Conservation (phyloP, 37 sponge, comb jelly and placozoan species). For the Aplysina aerophoba region DNA sequence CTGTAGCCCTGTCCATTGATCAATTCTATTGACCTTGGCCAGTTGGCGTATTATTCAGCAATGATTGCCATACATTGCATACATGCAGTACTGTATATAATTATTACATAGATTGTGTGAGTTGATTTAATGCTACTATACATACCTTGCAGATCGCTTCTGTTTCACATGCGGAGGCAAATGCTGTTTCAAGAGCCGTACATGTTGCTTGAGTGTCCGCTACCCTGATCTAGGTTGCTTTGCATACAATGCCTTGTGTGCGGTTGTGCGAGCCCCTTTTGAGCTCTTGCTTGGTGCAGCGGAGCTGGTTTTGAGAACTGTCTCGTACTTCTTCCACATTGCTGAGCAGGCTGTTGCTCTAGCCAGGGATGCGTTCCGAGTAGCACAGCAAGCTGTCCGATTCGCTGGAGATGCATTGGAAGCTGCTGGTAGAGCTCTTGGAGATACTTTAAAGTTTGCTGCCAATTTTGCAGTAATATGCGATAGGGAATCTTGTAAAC, state of each 20-base stretch:
- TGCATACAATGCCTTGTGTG: constrained; percentile 20
- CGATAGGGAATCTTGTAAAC: neutral
- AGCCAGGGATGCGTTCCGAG: neutral
- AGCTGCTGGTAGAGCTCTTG: neutral
- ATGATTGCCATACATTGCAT: too few relatives aligned
- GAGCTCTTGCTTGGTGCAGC: neutral
- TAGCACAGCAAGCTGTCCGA: neutral
- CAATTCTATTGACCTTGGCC: too few relatives aligned
- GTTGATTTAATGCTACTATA: too few relatives aligned
- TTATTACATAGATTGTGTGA: too few relatives aligned
- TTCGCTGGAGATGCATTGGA: neutral
- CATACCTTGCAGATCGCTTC: too few relatives aligned
- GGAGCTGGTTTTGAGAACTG: neutral
- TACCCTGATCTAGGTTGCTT: constrained; percentile 9
- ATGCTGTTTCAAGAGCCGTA: neutral
- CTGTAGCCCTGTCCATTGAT: too few relatives aligned
- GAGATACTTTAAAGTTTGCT: too few relatives aligned
- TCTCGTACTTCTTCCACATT: neutral
- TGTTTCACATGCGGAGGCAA: neutral
- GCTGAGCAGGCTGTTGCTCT: neutral
- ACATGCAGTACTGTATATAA: too few relatives aligned
- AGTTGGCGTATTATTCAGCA: too few relatives aligned
- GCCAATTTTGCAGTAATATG: too few relatives aligned
- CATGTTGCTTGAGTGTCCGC: neutral
- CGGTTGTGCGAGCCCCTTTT: neutral